phyloP scores from a whole-genome alignment of 1,140 invertebrate species.

The Leptonema lineaticorne region DNA sequence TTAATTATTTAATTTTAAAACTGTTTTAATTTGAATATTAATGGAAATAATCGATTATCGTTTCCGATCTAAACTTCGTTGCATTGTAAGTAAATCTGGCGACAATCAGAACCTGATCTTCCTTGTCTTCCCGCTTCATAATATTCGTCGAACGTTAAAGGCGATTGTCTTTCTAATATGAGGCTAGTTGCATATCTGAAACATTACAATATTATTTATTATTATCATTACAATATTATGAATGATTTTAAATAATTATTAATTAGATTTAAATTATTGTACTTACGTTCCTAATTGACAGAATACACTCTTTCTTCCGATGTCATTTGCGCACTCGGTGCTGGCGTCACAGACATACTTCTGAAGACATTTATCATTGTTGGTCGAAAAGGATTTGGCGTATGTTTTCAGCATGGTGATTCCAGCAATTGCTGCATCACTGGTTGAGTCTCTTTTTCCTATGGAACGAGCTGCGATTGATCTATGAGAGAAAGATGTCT shows the following conservation, averaged over 20 bases:
- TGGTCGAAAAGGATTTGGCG: constrained; percentile 77
- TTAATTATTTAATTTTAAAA: not conserved
- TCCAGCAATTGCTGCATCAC: constrained; percentile 81
- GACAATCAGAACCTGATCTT: constrained; percentile 79
- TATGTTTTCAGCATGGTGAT: constrained; percentile 88
- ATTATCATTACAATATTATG: not conserved
- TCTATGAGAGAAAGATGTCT: constrained; percentile 88
- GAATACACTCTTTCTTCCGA: constrained; percentile 81
- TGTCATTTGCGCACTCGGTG: constrained; percentile 79
- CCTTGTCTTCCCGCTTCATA: constrained; percentile 82
- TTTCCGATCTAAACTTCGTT: constrained; percentile 74
- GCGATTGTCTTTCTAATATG: constrained; percentile 72
- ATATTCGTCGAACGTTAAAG: constrained; percentile 73
- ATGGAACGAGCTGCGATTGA: constrained; percentile 77
- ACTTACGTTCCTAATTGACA: constrained; percentile 93
- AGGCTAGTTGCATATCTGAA: constrained; percentile 83
- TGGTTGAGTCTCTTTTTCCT: constrained; percentile 80
- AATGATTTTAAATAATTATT: not conserved
- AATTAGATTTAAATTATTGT: not conserved
- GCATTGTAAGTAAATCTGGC: constrained; percentile 78
- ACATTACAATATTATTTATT: not conserved
- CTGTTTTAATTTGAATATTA: not conserved
- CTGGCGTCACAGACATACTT: constrained; percentile 87
- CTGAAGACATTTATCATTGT: constrained; percentile 76
- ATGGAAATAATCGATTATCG: not conserved